Base-by-base conservation (phyloP, 2,113 vertebrate species). In the Rhinolophus sinicus region DNA sequence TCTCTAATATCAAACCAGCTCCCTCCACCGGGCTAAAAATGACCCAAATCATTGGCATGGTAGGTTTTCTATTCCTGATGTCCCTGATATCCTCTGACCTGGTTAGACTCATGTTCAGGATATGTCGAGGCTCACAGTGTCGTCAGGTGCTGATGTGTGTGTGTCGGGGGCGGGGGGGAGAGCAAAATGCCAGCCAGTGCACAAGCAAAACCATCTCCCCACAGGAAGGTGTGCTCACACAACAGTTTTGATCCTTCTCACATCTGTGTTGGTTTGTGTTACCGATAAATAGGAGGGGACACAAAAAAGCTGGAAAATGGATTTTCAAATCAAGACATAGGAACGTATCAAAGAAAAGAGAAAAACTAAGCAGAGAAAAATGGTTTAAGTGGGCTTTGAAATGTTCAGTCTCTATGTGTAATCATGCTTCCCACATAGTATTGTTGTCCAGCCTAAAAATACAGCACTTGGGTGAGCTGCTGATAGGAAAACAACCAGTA, bases 11-110 rank as follows among this genome's bases (percentile, higher is more conserved):
- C 22, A 91, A 84, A 54, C 44, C 85, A 91, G 77, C 44, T 93
- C 67, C 81, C 40, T 95, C 81, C 88, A 44, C 56, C n/a, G 82
- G 85, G 76, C 67, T 90, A 14, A 85, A 73, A 82, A 65, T 16
- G 72, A 65, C 19, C 52, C 38, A 60, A 50, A 28, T 24, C 3
- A 3, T 38, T 38, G 44, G 26, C 38, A 21, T 6, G 30, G 75
- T 15, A 22, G 35, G 8, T 19, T 88, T 76, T 40, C 84, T 62
- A 19, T n/a, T 33, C 3, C 0, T 9, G 21, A 18, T 2, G 24
- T 35, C 38, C 13, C 40, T 0, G 0, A 1, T 8, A 2, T 15
- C 8, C 35, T 83, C 10, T 12, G 44, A 58, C 69, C 38, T 52
- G 19, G 47, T 54, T 69, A 16, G 52, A 38, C 10, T 14, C 4